Base-by-base conservation (phyloP, 2,113 vertebrate genomes). In the Trichechus manatus region DNA sequence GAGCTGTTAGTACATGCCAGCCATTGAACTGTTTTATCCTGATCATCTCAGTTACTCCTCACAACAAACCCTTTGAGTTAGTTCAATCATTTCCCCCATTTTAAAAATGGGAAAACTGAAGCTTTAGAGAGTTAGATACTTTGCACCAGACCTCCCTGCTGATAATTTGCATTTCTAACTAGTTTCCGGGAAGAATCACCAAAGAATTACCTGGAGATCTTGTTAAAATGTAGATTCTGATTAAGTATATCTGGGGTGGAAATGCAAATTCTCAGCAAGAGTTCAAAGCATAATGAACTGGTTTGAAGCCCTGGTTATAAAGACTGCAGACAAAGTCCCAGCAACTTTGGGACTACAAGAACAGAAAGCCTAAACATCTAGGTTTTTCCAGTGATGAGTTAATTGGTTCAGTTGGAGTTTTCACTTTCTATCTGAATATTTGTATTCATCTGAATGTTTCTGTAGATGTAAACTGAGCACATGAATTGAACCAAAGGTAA, bases 361-460 rank as follows among this genome's bases (percentile, higher is more conserved):
- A 9, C 36, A 83, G 61, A 61, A 63, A 25, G 20, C 50, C 27
- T 14, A 29, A 19, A 53, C 2, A 70, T 42, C 31, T 14, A 72
- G 11, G 59, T 92, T 44, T 94, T 91, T 86, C 33, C 31, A 79
- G 53, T 39, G 84, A 90, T 15, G 22, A 56, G 42, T 81, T 61
- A 36, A 27, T 72, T 47, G 63, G 0, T 61, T 56, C 22, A 88
- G n/a, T 42, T 79, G 80, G 42, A 33, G 61, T 89, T 94, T 97
- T 81, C 33, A 36, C 39, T 82, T 95, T 96, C 80, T 13, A 11
- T 87, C 61, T 96, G 1, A 74, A 81, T 10, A 3, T 50, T 97
- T 97, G 14, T 72, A 47, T 89, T 96, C 87, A 92, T 93, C 29
- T 74, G 50, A 89, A 59, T 70, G 22, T 53, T 80, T 86, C 86